Evolutionary conservation across 1,140 invertebrate species (phyloP), one percentile per base, ranked within the genome.

Genomic region (Diploscapter pachys): DNA sequence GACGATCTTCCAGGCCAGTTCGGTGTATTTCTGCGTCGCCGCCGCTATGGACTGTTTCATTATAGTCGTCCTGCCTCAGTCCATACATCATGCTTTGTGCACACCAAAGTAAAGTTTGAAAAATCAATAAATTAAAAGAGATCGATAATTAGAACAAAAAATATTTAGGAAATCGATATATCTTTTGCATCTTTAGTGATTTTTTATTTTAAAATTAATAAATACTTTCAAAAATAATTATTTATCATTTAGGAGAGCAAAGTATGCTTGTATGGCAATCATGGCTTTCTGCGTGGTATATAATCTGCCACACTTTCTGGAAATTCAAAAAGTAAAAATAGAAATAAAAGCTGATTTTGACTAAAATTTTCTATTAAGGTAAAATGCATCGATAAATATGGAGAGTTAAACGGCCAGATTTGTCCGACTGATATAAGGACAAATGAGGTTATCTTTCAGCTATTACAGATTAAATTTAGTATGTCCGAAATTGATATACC

Each of bases 1-100:
- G 50, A 79, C 84, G 6, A 78, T 86, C n/a, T 85, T 86, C 65
- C 83, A 85, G 73, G 86, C 83, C 4, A 85, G 81, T 31, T 86
- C 84, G 2, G 83, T 85, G 6, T 85, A 85, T 65, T 85, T 85
- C 77, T 86, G 84, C 63, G 80, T 85, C 2, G 84, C 77, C 11
- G 83, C 84, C 5, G 83, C 82, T 11, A 78, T 85, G 2, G 83
- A 85, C 65, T 81, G 84, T 51, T 85, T 86, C 71, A 85, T 86
- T 67, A 63, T 56, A n/a, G 81, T 85, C 4, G 82, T 81, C 3
- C 73, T 85, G 13, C 80, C 80, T 5, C 73, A 71, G 48, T 66
- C 78, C 51, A 79, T 82, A 55, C 78, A 72, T 61, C 70, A 79
- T 53, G 67, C 80, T 31, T 85, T 77, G 73, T 85, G 83, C 59